Base-by-base conservation (phyloP, 2,797 vertebrate species). In the Esox masquinongy region DNA sequence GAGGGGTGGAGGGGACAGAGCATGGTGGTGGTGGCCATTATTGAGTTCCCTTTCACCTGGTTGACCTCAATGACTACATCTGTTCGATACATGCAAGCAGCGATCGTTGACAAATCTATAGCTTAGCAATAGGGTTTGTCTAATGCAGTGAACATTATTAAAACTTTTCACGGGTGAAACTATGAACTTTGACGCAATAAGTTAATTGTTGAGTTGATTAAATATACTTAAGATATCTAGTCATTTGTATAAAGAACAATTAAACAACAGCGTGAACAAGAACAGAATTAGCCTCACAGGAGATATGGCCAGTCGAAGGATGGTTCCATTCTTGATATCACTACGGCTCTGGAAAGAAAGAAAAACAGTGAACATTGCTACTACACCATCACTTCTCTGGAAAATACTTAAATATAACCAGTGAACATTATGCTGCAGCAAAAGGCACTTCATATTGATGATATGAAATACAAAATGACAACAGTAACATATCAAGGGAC, bases 261-360 rank as follows among this genome's bases (percentile, higher is more conserved):
- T 22, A 22, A 61, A 4, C 5, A 61, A 34, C 14, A 64, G 16
- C 70, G 12, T 3, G 1, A 14, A 67, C 26, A 8, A 43, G 39
- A 26, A 68, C 49, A 34, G 79, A 70, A 15, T 43, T 31, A 9
- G 59, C 93, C 92, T 91, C 92, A 99, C 98, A 22, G 98, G 97
- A 74, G 98, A 98, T 77, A 98, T 92, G 34, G 97, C 97, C 90
- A 99, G 91, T 77, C 97, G 97, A 56, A 99, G 94, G 85, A 99
- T 99, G 39, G 97, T 98, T 79, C 98, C 98, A 11, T 99, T 99
- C 92, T 99, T 99, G 80, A 99, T 98, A 82, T 99, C 98, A 51
- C 94, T 90, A 16, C 98, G 98, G 72, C 95, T 99, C 98, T 99
- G 81, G 64, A 92, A 81, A 84, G 66, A 83, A 1, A 79, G 77